Conservation (phyloP, 2,888 invertebrate genomes). For the Brassicogethes aeneus region DNA sequence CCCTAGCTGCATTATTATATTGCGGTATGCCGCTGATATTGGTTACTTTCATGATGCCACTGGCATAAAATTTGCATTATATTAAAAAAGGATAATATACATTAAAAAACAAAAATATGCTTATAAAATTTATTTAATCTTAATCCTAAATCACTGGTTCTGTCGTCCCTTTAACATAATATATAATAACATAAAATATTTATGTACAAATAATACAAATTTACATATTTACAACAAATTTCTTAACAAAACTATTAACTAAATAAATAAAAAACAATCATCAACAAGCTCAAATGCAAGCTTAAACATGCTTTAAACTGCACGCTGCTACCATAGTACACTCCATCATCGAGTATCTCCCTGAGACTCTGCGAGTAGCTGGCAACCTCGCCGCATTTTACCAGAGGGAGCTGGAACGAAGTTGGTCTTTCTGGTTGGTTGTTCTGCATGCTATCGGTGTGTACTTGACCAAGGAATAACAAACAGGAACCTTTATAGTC, state of each 20-base stretch:
- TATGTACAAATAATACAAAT: too few species aligned
- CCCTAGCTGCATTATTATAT: conserved; percentile 38
- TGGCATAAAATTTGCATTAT: too few species aligned
- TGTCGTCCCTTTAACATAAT: conserved; percentile 9
- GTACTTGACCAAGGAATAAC: conserved; percentile 44
- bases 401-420: conserved; percentile 46
- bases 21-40: conserved; percentile 45
- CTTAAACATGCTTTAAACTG: too few species aligned
- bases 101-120: too few species aligned
- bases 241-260: background rate
- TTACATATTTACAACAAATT: conserved; percentile 7
- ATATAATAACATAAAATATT: conserved; percentile 5
- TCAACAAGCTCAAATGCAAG: background rate
- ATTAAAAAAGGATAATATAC: too few species aligned
- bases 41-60: conserved; percentile 42
- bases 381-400: conserved; percentile 39
- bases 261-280: background rate
- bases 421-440: conserved; percentile 40
- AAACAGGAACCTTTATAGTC: conserved; percentile 40
- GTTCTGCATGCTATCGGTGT: conserved; percentile 35
- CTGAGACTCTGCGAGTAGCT: conserved; percentile 20
- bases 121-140: too few species aligned
- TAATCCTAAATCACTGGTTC: conserved; percentile 9
- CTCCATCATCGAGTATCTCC: background rate
- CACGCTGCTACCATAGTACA: background rate